Conservation (phyloP, 2,888 invertebrate genomes). For the Mimachlamys varia region DNA sequence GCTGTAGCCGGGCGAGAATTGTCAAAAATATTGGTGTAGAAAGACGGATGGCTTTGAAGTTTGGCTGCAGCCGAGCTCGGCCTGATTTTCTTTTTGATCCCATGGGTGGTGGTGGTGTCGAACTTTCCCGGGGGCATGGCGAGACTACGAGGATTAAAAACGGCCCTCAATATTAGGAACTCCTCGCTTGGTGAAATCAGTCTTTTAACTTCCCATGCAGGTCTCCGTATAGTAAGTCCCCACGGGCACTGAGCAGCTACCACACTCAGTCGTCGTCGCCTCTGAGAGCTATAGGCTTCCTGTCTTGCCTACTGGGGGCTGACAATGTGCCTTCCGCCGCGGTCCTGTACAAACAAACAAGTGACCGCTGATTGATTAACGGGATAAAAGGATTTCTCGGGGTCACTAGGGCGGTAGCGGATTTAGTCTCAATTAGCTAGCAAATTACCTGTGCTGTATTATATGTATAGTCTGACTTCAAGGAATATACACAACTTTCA, state of each 20-base stretch:
- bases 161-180: constrained; percentile 37
- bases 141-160: not conserved
- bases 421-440: not conserved
- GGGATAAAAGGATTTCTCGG: not conserved
- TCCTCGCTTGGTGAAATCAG: constrained; percentile 38
- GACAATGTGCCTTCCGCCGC: constrained; percentile 25
- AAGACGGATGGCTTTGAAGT: constrained; percentile 77
- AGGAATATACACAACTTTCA: not conserved
- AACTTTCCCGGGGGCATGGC: constrained; percentile 47
- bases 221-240: not conserved
- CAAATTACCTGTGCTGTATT: not conserved
- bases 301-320: constrained; percentile 19
- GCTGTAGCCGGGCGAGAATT: constrained; percentile 73
- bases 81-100: constrained; percentile 69
- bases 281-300: not conserved
- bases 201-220: not conserved
- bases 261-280: not conserved
- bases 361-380: constrained; percentile 28
- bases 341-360: not conserved
- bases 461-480: not conserved
- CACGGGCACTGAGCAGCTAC: not conserved
- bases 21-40: constrained; percentile 74
- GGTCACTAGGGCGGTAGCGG: not conserved
- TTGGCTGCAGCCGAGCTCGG: constrained; percentile 79
- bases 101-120: constrained; percentile 42